Evolutionary conservation across 2,113 vertebrate species (phyloP), one percentile per base, ranked within the genome.

Genomic region (Vombatus ursinus): DNA sequence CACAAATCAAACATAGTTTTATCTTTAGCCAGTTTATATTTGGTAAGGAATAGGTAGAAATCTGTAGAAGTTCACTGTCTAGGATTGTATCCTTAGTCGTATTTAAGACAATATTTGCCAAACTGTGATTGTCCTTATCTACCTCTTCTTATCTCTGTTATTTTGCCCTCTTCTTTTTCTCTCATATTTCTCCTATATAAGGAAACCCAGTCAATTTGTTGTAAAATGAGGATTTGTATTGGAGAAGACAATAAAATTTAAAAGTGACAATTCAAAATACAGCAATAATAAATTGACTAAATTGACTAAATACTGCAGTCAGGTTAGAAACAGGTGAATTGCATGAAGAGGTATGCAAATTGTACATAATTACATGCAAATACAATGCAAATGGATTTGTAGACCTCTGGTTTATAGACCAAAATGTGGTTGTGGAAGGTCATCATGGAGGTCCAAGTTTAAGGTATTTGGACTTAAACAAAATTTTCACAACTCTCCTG

Each of bases 381-480:
- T 84, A 2, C 4, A 84, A 44, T 84, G 68, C 68, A 84, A 84
- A 84, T 84, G 68, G 19, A n/a, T 77, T 77, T 77, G 37, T n/a
- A 77, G 61, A 77, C 61, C 14, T 77, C 31, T 77, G 61, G 61
- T 77, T n/a, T n/a, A 37, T n/a, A 77, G 61, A 92, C 11, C 37
- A 25, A 92, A 93, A 61, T 68, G 52, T 91, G n/a, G 93, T 49
- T 84, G 95, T 93, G 50, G 92, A 95, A 50, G 84, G 25, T 91
- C 68, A 53, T 61, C 25, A 31, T 57, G 48, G 84, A 89, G 61
- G 11, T 0, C 44, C 3, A 54, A 48, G 89, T 89, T 93, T 92
- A 93, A 95, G 50, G 52, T 44, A 90, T 92, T 91, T 93, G 61
- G 91, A 90, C 91, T 94, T 97, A 93, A 23, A 94, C 50, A 89